Percentiles rank a stretch among this genome's conserved stretches.
phyloP scores from a whole-genome alignment of 2,888 invertebrate genomes.

The Drosophila buzzatii region DNA sequence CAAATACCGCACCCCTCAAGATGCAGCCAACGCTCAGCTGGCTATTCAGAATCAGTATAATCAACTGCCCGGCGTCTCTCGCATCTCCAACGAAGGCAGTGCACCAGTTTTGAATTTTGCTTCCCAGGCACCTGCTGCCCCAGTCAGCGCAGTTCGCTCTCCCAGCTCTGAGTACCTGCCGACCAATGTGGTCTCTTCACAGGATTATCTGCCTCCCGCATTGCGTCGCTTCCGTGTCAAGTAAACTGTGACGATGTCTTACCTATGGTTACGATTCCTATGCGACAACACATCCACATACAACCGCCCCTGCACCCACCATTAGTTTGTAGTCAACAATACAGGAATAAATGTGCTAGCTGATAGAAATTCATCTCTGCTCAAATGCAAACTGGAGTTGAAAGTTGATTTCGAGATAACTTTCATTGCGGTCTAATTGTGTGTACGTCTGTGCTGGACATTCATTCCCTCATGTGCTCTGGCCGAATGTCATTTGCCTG shows the following conservation, averaged over 20 bases:
- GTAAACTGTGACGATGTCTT: slow-evolving; percentile 38
- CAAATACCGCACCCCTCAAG: slow-evolving; percentile 83
- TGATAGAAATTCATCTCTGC: slow-evolving; percentile 37
- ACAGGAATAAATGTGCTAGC: slow-evolving; percentile 64
- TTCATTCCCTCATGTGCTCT: background rate
- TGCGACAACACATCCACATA: slow-evolving; percentile 29
- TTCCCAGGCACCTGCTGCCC: slow-evolving; percentile 47
- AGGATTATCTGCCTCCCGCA: slow-evolving; percentile 69
- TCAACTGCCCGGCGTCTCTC: slow-evolving; percentile 76
- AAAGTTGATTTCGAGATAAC: slow-evolving; percentile 41
- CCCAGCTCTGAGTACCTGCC: slow-evolving; percentile 61
- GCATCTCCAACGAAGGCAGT: slow-evolving; percentile 78
- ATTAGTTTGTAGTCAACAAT: slow-evolving; percentile 65
- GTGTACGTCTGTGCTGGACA: slow-evolving; percentile 32
- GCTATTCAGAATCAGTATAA: slow-evolving; percentile 83
- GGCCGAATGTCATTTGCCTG: slow-evolving; percentile 23
- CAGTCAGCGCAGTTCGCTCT: slow-evolving; percentile 20
- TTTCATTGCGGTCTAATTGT: slow-evolving; percentile 63
- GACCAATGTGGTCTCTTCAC: slow-evolving; percentile 45
- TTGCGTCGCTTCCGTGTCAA: slow-evolving; percentile 76
- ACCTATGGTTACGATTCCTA: slow-evolving; percentile 66
- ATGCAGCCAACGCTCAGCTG: slow-evolving; percentile 82
- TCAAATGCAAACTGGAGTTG: slow-evolving; percentile 12
- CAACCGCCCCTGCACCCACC: slow-evolving; percentile 25
- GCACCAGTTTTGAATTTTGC: slow-evolving; percentile 81